Evolutionary conservation across 2,888 invertebrate genomes (phyloP), one percentile per base, ranked within the genome.

Genomic region (Amiota mariae): DNA sequence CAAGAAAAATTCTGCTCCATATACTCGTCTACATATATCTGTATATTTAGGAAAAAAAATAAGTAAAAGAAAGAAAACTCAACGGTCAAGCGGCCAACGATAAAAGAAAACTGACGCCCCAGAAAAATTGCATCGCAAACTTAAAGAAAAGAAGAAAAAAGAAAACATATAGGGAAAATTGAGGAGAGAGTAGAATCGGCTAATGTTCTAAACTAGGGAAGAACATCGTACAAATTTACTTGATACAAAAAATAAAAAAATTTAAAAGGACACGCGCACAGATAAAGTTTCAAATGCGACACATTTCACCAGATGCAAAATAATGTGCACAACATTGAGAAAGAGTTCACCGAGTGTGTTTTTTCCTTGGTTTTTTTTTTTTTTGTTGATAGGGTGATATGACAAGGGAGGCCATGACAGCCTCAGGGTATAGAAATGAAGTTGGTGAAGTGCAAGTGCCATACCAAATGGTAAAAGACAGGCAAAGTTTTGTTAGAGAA

Each of bases 71-170:
- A 81, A 79, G 78, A 77, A 78, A 80, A 77, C 15, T 13, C 48
- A 57, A 54, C 15, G 72, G 72, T 72, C 72, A 72, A 72, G 72
- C 72, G 54, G 57, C 78, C 74, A 77, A 78, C 78, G 83, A 85
- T 83, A 85, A 79, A 79, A 74, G 76, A 80, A 83, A 82, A 77
- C 76, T 79, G 77, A 76, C 76, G 73, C 77, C 70, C 57, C 74
- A 78, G 67, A 56, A 76, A 72, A 72, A 71, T 66, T 66, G 72
- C 66, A 66, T 66, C 48, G 47, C 59, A 48, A 56, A 11, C 13
- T 36, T 66, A 18, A 56, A 13, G 46, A 20, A 18, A 70, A 36
- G 36, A 66, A 73, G 74, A 78, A 75, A 61, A 68, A 48, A 61
- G 70, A 68, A 48, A 61, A 71, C 12, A 59, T 63, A 48, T 36